phyloP scores from a whole-genome alignment of 2,797 vertebrate genomes.

The Lycodopsis pacificus region DNA sequence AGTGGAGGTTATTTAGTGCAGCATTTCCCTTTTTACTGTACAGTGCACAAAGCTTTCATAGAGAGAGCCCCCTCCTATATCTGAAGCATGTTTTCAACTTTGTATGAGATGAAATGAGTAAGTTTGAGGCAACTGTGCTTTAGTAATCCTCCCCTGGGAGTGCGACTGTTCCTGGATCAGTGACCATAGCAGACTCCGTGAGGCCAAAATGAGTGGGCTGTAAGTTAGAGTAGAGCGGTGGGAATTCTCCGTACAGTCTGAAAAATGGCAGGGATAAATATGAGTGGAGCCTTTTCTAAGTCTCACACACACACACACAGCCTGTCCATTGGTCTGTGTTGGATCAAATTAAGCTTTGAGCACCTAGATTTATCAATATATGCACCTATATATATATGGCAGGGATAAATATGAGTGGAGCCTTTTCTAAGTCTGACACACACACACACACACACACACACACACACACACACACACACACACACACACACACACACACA shows the following conservation, averaged over 20 bases:
- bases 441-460: conserved; percentile 17
- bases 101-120: conserved; percentile 21
- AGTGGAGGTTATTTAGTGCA: conserved; percentile 12
- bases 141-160: conserved; percentile 60
- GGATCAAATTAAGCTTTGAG: conserved; percentile 61
- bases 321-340: conserved; percentile 50
- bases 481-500: conserved; percentile 22
- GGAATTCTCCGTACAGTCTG: conserved; percentile 72
- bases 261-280: conserved; percentile 78
- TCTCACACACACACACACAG: conserved; percentile 28
- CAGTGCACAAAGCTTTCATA: conserved; percentile 4
- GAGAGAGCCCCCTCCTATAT: conserved; percentile 2
- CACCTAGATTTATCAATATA: conserved; percentile 62
- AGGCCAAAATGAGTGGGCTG: conserved; percentile 60
- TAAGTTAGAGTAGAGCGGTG: conserved; percentile 60
- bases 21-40: conserved; percentile 4
- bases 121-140: conserved; percentile 30
- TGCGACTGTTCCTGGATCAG: conserved; percentile 53
- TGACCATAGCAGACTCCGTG: conserved; percentile 38
- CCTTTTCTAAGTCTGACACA: conserved; percentile 34
- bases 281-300: conserved; percentile 39
- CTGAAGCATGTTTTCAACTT: conserved; percentile 32
- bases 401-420: too few relatives aligned
- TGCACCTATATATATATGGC: too few relatives aligned
- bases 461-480: conserved; percentile 23